phyloP scores from a whole-genome alignment of 2,113 vertebrate genomes.

The Microcebus griseorufus region DNA sequence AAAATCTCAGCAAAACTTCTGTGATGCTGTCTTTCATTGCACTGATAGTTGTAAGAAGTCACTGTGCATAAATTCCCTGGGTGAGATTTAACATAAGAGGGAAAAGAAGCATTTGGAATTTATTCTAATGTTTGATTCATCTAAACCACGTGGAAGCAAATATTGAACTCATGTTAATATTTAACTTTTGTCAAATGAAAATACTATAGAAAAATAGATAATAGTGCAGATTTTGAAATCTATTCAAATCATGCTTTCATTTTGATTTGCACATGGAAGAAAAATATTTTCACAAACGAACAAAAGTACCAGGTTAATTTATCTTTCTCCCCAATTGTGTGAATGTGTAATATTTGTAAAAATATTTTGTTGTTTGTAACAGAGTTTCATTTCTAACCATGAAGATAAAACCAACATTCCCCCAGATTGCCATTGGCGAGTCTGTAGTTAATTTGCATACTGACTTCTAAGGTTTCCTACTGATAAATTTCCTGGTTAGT shows the following conservation, averaged over 20 bases:
- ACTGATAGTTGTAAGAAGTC: accelerated
- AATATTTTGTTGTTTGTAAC: not conserved
- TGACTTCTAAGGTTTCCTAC: conserved; percentile 48
- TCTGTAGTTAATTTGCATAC: conserved; percentile 61
- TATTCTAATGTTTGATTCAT: not conserved
- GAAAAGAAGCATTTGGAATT: not conserved
- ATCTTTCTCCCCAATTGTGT: not conserved
- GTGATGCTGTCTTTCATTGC: not conserved
- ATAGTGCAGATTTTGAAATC: accelerated
- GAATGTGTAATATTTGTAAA: not conserved
- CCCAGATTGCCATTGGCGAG: not conserved
- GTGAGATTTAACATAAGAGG: not conserved
- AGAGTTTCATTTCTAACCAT: not conserved
- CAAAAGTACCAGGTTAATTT: not conserved
- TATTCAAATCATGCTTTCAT: not conserved
- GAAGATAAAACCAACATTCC: not conserved
- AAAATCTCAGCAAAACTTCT: not conserved
- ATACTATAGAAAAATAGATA: not conserved
- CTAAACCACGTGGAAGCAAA: not conserved
- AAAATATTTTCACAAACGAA: not conserved
- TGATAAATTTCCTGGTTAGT: not conserved
- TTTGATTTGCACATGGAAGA: not conserved
- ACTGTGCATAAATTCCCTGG: not conserved
- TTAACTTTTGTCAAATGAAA: not conserved
- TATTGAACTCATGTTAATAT: not conserved